A percentile compares a stretch with the other conserved stretches of the same genome.
These are phyloP conservation scores for Chelmon rostratus DNA, from an alignment of 2,797 vertebrate genomes.

Conservation along the genomic window DNA sequence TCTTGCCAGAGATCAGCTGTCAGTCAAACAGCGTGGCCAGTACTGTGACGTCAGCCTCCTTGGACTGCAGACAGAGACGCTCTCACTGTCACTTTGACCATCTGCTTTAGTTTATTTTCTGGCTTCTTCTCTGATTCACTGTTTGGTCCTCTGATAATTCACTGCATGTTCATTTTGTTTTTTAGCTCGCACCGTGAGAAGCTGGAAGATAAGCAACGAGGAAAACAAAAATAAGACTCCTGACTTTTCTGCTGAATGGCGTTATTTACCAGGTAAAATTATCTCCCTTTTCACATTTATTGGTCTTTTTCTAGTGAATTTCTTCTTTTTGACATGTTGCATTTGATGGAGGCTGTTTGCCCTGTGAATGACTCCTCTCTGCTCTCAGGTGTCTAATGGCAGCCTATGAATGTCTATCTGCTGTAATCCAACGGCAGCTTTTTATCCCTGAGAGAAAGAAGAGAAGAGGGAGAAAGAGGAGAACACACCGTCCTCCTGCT, in stretches of 20 bases:
- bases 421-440: constrained; percentile 52
- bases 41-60: constrained; percentile 26
- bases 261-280: not conserved
- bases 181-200: constrained; percentile 7
- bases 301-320: not conserved
- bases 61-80: constrained; percentile 47
- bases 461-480: constrained; percentile 43
- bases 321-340: constrained; percentile 6
- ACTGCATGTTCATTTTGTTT: constrained; percentile 37
- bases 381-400: constrained; percentile 42
- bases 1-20: constrained; percentile 32
- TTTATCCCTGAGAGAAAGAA: constrained; percentile 47
- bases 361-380: constrained; percentile 34
- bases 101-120: constrained; percentile 50
- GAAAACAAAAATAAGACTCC: not conserved
- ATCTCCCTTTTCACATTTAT: not conserved
- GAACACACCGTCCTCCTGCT: constrained; percentile 46
- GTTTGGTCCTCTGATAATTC: constrained; percentile 24
- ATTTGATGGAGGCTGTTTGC: constrained; percentile 5
- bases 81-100: constrained; percentile 59
- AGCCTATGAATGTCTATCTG: constrained; percentile 50
- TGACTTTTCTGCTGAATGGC: too few species aligned
- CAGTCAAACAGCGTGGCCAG: constrained; percentile 36
- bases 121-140: constrained; percentile 23
- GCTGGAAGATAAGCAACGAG: constrained; percentile 5